Percentiles rank a stretch among this genome's conserved stretches.
Evolutionary conservation across 2,113 vertebrate genomes (phyloP).

Genomic region (Neomonachus schauinslandi): DNA sequence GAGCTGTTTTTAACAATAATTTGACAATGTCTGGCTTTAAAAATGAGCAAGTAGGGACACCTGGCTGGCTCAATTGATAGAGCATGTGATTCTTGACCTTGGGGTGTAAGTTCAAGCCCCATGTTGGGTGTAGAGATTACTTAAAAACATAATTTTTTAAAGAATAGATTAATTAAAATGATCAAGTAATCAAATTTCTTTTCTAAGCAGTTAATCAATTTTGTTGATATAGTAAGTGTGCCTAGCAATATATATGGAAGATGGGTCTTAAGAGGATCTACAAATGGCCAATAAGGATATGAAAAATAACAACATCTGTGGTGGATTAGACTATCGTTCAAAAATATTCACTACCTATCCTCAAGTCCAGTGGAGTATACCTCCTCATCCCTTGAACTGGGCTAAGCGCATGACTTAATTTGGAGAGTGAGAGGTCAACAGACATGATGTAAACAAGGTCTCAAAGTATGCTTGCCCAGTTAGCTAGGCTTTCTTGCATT

Average conservation of each 20-base stretch:
- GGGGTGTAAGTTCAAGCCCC: neutral
- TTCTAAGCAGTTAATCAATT: neutral
- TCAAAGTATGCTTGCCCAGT: neutral
- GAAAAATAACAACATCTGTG: conserved; percentile 8
- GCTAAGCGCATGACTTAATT: neutral
- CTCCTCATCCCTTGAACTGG: neutral
- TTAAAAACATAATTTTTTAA: neutral
- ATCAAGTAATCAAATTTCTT: neutral
- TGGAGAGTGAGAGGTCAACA: neutral
- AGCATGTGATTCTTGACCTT: neutral
- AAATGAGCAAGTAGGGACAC: neutral
- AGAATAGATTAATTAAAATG: neutral
- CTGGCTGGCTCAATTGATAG: neutral
- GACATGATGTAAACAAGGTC: neutral
- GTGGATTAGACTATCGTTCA: neutral
- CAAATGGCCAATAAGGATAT: neutral
- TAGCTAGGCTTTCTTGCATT: neutral
- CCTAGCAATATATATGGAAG: neutral
- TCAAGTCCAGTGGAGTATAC: neutral
- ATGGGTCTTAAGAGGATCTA: neutral
- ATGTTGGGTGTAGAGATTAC: neutral
- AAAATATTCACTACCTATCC: neutral
- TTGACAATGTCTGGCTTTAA: neutral
- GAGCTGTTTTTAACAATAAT: conserved; percentile 41
- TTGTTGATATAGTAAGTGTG: neutral